Conservation (phyloP, 2,888 invertebrate species). For the Spilarctia lutea region DNA sequence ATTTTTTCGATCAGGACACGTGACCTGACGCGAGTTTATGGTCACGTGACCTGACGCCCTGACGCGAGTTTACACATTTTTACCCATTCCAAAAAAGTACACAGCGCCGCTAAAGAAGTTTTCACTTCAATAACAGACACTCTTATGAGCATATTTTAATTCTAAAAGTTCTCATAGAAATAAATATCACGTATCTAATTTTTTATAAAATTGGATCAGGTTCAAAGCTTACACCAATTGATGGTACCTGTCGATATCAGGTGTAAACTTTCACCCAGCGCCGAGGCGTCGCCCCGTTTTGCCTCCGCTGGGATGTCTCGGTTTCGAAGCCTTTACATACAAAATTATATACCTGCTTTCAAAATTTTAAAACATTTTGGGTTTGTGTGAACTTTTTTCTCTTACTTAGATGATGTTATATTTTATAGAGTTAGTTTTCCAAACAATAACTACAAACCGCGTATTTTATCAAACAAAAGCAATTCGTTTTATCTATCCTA, state of each 20-base stretch:
- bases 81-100: too few species aligned
- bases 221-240: conserved; percentile 33
- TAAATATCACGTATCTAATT: background rate
- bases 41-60: too few species aligned
- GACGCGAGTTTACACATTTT: too few species aligned
- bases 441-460: background rate
- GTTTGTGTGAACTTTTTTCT: conserved; percentile 6
- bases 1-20: too few species aligned
- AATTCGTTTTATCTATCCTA: too few species aligned
- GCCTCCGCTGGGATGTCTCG: conserved; percentile 30
- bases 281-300: conserved; percentile 34
- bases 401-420: background rate
- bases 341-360: conserved; percentile 37
- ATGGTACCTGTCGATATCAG: conserved; percentile 70
- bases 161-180: background rate
- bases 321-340: conserved; percentile 29
- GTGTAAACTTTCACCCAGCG: conserved; percentile 71
- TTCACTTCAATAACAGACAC: too few species aligned
- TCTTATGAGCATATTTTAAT: background rate
- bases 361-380: conserved; percentile 17
- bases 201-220: conserved; percentile 20
- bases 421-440: background rate
- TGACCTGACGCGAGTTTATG: too few species aligned
- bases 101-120: too few species aligned
- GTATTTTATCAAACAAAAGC: too few species aligned